phyloP scores from a whole-genome alignment of 2,888 invertebrate genomes.

The Druceiella hillmani region DNA sequence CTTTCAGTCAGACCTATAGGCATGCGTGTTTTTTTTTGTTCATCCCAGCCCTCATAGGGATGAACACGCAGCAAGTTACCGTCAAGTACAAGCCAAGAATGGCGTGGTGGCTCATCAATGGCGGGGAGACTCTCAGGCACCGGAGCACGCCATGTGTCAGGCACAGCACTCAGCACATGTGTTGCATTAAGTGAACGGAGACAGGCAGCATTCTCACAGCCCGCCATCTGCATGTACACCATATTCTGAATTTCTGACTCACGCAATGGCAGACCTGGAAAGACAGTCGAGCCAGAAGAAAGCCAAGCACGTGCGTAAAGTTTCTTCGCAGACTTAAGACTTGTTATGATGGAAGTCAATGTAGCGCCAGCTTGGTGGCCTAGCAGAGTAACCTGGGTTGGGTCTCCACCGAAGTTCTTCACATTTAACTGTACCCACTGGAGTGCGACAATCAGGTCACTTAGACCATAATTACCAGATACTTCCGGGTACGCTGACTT shows the following conservation, averaged over 20 bases:
- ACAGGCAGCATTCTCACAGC: slow-evolving; percentile 55
- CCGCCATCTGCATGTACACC: slow-evolving; percentile 52
- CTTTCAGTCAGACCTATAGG: slow-evolving; percentile 33
- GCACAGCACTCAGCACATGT: slow-evolving; percentile 62
- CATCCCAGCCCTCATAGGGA: slow-evolving; percentile 60
- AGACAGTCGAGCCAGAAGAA: slow-evolving; percentile 69
- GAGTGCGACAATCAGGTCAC: slow-evolving; percentile 71
- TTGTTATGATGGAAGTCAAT: slow-evolving; percentile 68
- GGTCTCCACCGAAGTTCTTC: slow-evolving; percentile 78
- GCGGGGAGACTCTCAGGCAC: slow-evolving; percentile 55
- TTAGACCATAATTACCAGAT: slow-evolving; percentile 82
- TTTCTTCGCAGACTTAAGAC: slow-evolving; percentile 53
- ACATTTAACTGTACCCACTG: slow-evolving; percentile 80
- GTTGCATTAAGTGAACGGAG: slow-evolving; percentile 48
- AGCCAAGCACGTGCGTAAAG: slow-evolving; percentile 76
- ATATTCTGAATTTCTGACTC: slow-evolving; percentile 58
- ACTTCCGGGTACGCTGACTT: slow-evolving; percentile 64
- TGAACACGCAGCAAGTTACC: slow-evolving; percentile 63
- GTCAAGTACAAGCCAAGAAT: slow-evolving; percentile 75
- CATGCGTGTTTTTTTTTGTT: slow-evolving; percentile 36
- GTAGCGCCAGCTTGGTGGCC: slow-evolving; percentile 86
- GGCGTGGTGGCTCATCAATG: slow-evolving; percentile 55
- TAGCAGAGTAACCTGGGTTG: slow-evolving; percentile 69
- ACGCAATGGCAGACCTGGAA: slow-evolving; percentile 58
- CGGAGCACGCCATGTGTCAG: slow-evolving; percentile 65